Percentiles rank a stretch among this genome's conserved stretches.
phyloP scores from a whole-genome alignment of 2,888 invertebrate genomes.

The Drosophila colorata region DNA sequence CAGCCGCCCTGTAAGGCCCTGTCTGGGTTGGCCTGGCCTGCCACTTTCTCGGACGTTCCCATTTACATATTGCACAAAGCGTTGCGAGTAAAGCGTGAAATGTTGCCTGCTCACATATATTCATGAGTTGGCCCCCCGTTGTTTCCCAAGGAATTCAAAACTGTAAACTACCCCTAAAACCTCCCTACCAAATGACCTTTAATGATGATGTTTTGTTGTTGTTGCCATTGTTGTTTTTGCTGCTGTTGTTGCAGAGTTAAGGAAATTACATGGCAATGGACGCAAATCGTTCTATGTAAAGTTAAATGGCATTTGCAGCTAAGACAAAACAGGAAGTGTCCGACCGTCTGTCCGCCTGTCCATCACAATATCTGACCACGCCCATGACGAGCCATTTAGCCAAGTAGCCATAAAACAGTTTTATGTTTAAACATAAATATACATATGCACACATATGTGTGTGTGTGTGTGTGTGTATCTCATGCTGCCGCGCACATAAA shows the following conservation, averaged over 20 bases:
- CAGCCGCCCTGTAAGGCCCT: constrained; percentile 39
- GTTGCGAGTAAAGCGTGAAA: constrained; percentile 37
- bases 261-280: constrained; percentile 54
- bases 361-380: constrained; percentile 34
- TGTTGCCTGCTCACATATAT: constrained; percentile 10
- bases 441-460: not conserved
- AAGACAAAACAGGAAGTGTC: constrained; percentile 31
- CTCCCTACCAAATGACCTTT: constrained; percentile 61
- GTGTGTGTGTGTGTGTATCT: not conserved
- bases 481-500: constrained; percentile 3
- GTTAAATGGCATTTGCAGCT: constrained; percentile 21
- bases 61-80: constrained; percentile 46
- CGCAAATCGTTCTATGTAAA: constrained; percentile 20
- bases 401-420: constrained; percentile 53
- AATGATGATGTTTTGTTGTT: constrained; percentile 55
- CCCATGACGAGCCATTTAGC: constrained; percentile 28
- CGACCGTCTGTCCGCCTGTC: constrained; percentile 5
- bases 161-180: constrained; percentile 52
- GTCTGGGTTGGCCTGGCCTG: constrained; percentile 8
- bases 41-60: constrained; percentile 44
- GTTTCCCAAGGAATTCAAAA: constrained; percentile 37
- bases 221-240: constrained; percentile 25
- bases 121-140: constrained; percentile 15
- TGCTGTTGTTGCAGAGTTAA: constrained; percentile 18
- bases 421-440: constrained; percentile 24